Conservation (phyloP, 2,797 vertebrate species). For the Ciconia nigra region DNA sequence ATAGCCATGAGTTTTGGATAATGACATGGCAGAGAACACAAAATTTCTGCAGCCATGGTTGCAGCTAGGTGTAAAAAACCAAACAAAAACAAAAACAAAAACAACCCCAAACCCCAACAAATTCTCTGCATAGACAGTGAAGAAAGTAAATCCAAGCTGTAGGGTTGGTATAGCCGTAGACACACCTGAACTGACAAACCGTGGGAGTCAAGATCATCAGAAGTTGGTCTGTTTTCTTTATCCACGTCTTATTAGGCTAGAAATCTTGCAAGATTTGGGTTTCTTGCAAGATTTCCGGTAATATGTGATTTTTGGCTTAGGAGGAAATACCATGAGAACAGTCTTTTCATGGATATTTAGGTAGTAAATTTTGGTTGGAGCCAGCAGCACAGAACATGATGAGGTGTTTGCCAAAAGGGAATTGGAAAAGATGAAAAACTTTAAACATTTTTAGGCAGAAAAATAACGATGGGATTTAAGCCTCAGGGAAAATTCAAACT, state of each 20-base stretch:
- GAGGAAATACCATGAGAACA: neutral
- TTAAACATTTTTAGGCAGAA: neutral
- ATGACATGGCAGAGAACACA: neutral
- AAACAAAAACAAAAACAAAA: neutral
- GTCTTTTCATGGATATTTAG: neutral
- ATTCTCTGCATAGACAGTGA: neutral
- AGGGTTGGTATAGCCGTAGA: neutral
- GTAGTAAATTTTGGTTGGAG: neutral
- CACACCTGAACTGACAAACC: neutral
- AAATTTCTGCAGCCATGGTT: neutral
- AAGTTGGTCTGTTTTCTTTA: neutral
- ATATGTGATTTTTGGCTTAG: neutral
- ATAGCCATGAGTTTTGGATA: neutral
- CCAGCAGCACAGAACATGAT: neutral
- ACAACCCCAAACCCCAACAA: fast-evolving
- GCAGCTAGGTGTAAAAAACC: neutral
- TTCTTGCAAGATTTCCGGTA: neutral
- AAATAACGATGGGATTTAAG: neutral
- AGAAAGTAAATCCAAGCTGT: neutral
- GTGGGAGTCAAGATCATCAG: neutral
- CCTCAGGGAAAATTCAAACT: neutral
- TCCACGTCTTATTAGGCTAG: neutral
- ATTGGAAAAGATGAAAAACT: neutral
- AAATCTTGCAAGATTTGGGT: neutral
- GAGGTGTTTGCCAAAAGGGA: neutral